phyloP scores from a whole-genome alignment of 2,113 vertebrate species.

The Chloropsis hardwickii region DNA sequence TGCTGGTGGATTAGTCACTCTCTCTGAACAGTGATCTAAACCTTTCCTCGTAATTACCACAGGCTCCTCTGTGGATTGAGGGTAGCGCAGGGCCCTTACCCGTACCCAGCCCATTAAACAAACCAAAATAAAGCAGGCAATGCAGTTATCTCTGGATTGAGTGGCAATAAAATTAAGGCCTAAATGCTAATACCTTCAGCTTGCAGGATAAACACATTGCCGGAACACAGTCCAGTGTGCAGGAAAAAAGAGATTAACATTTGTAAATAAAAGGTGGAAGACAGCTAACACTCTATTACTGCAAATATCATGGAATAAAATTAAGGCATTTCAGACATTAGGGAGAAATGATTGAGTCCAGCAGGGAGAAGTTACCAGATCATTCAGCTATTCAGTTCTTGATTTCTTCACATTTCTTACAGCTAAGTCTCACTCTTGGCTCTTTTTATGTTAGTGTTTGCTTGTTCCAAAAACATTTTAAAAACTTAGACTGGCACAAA shows the following conservation, averaged over 20 bases:
- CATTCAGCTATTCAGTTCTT: neutral
- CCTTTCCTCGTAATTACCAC: neutral
- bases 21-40: neutral
- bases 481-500: neutral
- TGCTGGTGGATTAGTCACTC: neutral
- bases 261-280: neutral
- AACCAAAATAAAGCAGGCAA: neutral
- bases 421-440: neutral
- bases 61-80: neutral
- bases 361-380: neutral
- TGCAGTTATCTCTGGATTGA: neutral
- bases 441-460: neutral
- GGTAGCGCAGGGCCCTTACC: neutral
- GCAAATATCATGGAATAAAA: neutral
- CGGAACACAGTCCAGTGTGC: neutral
- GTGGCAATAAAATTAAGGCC: conserved; percentile 9
- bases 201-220: neutral
- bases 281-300: neutral
- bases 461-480: neutral
- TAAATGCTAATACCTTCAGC: conserved; percentile 17
- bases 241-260: neutral
- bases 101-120: neutral
- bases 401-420: neutral
- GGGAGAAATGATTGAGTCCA: neutral
- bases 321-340: neutral